Evolutionary conservation across 2,888 invertebrate genomes (phyloP), one percentile per base, ranked within the genome.

Genomic region (Acleris emargana): DNA sequence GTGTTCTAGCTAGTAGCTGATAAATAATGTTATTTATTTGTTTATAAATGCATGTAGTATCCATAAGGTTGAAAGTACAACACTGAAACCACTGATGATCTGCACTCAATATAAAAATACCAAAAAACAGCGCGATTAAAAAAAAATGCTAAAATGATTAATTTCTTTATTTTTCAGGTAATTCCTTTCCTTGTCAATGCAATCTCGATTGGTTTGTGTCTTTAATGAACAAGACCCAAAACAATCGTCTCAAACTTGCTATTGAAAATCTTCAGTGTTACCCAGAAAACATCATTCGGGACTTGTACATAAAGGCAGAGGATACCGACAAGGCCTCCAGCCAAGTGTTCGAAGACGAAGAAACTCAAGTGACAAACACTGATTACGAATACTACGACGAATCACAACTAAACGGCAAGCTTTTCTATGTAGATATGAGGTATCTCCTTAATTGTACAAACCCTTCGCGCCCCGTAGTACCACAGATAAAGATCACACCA

Each of bases 341-440:
- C 32, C 79, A 79, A 72, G 69, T 68, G 0, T 68, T 75, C 5
- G 85, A 80, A 51, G 83, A 83, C 1, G 81, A 81, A 32, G 78
- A 78, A 32, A 25, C 72, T 2, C 75, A 74, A 67, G 72, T 47
- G 9, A 78, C 77, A 67, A 81, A 72, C 57, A 63, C 68, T 11
- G 89, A 91, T 7, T 89, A 88, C 45, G 92, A 92, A 74, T 91
- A 90, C 67, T 92, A 92, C 45, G 92, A 92, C 22, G 90, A 90
- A 0, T 76, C 84, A 1, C 87, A 89, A 71, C 72, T 91, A 0
- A 85, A 88, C 57, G 92, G 91, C n/a, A 89, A 86, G 68, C 71
- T 92, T 3, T 92, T 92, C 69, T 92, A 89, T 58, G 72, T 82
- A 43, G 91, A 92, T 61, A 71, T 91, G 32, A 86, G 89, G 73